These are phyloP conservation scores for Danio tinwini DNA, from an alignment of 2,797 vertebrate genomes.

Conservation along the genomic window DNA sequence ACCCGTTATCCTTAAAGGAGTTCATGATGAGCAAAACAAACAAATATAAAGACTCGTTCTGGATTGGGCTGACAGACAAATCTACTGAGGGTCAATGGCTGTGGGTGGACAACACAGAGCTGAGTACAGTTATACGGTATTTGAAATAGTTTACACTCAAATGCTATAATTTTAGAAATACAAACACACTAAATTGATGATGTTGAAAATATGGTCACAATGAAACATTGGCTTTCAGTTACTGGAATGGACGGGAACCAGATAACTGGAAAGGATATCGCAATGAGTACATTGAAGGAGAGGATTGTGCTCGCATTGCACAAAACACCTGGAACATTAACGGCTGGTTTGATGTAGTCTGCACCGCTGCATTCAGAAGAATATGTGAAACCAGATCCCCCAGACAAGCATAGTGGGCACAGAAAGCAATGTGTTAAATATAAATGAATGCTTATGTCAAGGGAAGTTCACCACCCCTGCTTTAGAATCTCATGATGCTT, in stretches of 20 bases:
- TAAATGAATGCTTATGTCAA: background rate
- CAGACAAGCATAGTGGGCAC: background rate
- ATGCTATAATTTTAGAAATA: background rate
- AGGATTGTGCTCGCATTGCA: slow-evolving; percentile 59
- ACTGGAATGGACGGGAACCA: rapidly evolving
- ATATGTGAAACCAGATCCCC: slow-evolving; percentile 60
- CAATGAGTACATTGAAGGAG: background rate
- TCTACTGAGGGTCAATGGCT: slow-evolving; percentile 44
- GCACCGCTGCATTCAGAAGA: rapidly evolving
- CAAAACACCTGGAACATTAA: rapidly evolving
- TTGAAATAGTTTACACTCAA: background rate
- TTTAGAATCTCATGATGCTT: background rate
- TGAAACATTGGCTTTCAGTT: background rate
- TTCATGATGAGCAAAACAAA: slow-evolving; percentile 6
- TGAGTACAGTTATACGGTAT: background rate
- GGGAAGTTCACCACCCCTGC: background rate
- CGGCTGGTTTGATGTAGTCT: slow-evolving; percentile 57
- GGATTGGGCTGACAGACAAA: slow-evolving; percentile 70
- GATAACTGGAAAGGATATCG: slow-evolving; percentile 14
- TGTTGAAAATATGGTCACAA: background rate
- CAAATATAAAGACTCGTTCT: rapidly evolving
- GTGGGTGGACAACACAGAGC: slow-evolving; percentile 61
- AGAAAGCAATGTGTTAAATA: background rate
- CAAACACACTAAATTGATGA: background rate
- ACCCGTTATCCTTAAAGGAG: slow-evolving; percentile 50